A percentile compares a stretch with the other conserved stretches of the same genome.
These are phyloP conservation scores for Sympetrum striolatum DNA, from an alignment of 2,888 invertebrate species.

Conservation along the genomic window DNA sequence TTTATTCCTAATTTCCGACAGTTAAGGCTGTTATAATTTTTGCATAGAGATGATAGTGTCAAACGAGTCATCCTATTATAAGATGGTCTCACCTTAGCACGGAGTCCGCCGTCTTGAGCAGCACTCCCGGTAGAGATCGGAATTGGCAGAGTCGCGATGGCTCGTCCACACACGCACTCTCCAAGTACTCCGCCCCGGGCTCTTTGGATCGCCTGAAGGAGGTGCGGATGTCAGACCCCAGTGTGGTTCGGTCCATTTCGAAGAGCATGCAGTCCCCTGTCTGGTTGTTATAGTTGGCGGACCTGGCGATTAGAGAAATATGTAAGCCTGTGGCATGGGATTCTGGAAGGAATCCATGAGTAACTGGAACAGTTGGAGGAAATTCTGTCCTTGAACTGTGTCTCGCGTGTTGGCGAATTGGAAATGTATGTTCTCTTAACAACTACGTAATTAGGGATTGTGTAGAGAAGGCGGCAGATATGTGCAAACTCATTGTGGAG, in stretches of 20 bases:
- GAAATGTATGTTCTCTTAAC: no score
- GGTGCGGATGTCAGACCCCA: slow-evolving; percentile 58
- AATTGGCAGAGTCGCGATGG: slow-evolving; percentile 95
- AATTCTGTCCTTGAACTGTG: no score
- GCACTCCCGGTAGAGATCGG: slow-evolving; percentile 56
- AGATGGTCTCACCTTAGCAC: not conserved
- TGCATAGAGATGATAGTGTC: no score
- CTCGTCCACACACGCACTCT: slow-evolving; percentile 92
- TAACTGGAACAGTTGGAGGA: no score
- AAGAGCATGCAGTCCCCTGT: slow-evolving; percentile 87
- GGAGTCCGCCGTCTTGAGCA: slow-evolving; percentile 11
- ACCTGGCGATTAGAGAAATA: slow-evolving; percentile 66
- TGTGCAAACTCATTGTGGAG: no score
- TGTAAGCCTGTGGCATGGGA: not conserved
- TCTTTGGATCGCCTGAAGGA: slow-evolving; percentile 6
- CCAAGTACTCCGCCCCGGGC: slow-evolving; percentile 75
- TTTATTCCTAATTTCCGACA: no score
- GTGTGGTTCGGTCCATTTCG: slow-evolving; percentile 89
- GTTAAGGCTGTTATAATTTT: no score
- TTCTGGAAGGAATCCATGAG: no score
- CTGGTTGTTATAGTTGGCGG: slow-evolving; percentile 87
- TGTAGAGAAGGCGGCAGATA: no score
- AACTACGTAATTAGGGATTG: no score
- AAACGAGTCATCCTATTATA: no score
- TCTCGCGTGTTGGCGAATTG: no score